Base-by-base conservation (phyloP, 64 coral and sea anemone species). In the Actinia equina region DNA sequence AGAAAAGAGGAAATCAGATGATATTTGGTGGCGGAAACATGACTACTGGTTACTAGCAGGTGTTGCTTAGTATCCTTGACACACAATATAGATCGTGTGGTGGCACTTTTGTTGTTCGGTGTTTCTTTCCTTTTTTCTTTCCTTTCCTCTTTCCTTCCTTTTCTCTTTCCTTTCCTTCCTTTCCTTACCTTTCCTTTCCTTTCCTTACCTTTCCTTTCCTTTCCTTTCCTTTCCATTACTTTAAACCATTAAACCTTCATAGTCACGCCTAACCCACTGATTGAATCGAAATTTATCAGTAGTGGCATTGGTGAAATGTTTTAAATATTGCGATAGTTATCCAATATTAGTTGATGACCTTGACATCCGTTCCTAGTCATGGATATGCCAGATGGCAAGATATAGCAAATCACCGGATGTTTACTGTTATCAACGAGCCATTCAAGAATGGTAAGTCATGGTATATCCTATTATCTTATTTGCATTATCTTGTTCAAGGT, bases 1-100 rank as follows among this genome's bases (percentile, higher is more conserved):
- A 79, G 96, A 98, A 59, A 98, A 92, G 63, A 85, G 93, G 46
- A 98, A 98, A 19, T 92, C 90, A 22, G 93, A 98, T 79, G 93
- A 99, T 6, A 99, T 99, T 26, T 99, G 97, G 97, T 99, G 97
- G 97, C 89, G 97, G 65, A 95, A 92, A 43, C 97, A 99, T 65
- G 97, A 99, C 60, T 99, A 99, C 60, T 99, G 97, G 97, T 88
- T 99, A 56, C 88, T 99, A n/a, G 97, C 97, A 62, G 97, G 97
- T 46, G 88, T 99, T 82, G 93, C 94, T 45, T 91, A 87, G 97
- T 99, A 99, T 99, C 97, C 97, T 99, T 88, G 20, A 51, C 58
- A 37, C 1, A 37, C 63, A n/a, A 10, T 0, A 20, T 18, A 19
- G 5, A 37, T 37, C 30, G 30, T 37, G 30, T 37, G 0, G 1